Conservation (phyloP, 2,113 vertebrate species). For the Oryzias celebensis region DNA sequence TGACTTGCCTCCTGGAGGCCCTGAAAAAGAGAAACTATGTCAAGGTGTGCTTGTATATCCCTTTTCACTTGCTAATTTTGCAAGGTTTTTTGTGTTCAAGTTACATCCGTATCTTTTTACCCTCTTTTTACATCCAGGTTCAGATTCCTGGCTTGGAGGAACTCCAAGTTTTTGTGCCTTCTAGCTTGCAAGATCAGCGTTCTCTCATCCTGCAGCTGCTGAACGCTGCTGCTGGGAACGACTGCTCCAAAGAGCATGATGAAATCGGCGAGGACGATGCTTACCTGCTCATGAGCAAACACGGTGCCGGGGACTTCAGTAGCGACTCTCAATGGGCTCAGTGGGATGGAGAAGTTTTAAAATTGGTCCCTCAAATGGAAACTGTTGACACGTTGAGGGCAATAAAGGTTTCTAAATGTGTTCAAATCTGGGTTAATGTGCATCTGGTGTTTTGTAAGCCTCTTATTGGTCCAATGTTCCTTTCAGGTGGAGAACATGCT, state of each 20-base stretch:
- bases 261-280: conserved; percentile 84
- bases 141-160: conserved; percentile 85
- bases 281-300: conserved; percentile 91
- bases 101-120: neutral
- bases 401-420: conserved; percentile 81
- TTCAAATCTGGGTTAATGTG: neutral
- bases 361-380: conserved; percentile 90
- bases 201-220: conserved; percentile 89
- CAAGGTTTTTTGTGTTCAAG: neutral
- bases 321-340: conserved; percentile 76
- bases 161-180: conserved; percentile 90
- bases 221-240: conserved; percentile 91
- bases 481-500: conserved; percentile 90
- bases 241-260: conserved; percentile 92
- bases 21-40: conserved; percentile 86
- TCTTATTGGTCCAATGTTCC: neutral
- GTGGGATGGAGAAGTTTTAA: conserved; percentile 85
- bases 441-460: neutral
- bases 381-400: conserved; percentile 88
- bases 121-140: conserved; percentile 43
- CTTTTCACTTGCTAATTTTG: conserved; percentile 1
- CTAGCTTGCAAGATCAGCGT: conserved; percentile 78
- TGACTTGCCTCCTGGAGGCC: conserved; percentile 81
- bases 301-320: conserved; percentile 68
- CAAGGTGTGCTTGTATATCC: conserved; percentile 77